Conservation (phyloP, 1,140 invertebrate genomes). For the Cydia amplana region DNA sequence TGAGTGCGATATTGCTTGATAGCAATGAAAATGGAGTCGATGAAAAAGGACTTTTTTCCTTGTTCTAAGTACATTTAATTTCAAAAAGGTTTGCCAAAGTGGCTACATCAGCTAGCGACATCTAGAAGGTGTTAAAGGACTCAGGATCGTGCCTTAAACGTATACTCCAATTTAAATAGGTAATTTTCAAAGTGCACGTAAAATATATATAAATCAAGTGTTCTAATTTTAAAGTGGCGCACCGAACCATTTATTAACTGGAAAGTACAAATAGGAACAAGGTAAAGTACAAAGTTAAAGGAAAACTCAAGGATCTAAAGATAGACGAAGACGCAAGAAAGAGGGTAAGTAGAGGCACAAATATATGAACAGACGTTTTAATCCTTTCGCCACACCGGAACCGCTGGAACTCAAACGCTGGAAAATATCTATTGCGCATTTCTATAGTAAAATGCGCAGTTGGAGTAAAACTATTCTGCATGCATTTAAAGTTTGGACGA, state of each 20-base stretch:
- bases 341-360: slow-evolving; percentile 22
- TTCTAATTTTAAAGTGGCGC: background rate
- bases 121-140: no score
- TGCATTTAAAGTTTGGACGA: background rate
- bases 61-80: no score
- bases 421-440: slow-evolving; percentile 11
- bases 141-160: no score
- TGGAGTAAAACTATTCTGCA: background rate
- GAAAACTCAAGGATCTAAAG: background rate
- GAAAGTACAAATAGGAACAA: background rate
- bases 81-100: no score
- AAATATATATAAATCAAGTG: no score
- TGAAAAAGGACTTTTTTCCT: no score
- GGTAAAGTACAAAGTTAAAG: slow-evolving; percentile 7
- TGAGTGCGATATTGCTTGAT: no score
- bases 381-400: slow-evolving; percentile 16
- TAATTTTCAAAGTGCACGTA: no score
- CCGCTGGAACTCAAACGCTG: background rate
- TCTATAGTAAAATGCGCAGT: background rate
- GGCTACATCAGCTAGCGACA: no score
- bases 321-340: background rate
- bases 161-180: no score
- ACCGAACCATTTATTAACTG: background rate
- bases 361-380: slow-evolving; percentile 27
- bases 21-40: no score